Evolutionary conservation across 2,888 invertebrate species (phyloP).

Genomic region (Diaphora mendica): DNA sequence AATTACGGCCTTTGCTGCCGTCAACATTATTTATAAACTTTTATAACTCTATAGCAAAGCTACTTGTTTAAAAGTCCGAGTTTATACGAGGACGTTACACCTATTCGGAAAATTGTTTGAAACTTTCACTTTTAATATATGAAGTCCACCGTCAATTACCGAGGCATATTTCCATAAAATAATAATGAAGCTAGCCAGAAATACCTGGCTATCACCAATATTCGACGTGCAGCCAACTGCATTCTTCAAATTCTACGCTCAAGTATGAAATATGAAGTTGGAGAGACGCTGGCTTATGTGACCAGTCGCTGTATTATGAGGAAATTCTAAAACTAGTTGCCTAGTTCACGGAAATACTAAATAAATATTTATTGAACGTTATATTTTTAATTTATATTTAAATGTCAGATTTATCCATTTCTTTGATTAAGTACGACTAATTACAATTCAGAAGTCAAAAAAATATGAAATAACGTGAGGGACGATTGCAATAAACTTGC

Average conservation of each 20-base stretch:
- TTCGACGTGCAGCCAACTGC: constrained; percentile 62
- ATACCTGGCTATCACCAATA: constrained; percentile 72
- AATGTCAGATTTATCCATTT: not conserved
- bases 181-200: constrained; percentile 74
- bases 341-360: constrained; percentile 16
- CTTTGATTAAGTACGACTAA: not conserved
- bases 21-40: constrained; percentile 36
- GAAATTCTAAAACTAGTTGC: constrained; percentile 65
- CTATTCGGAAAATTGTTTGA: constrained; percentile 44
- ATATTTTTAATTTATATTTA: not conserved
- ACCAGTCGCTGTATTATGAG: constrained; percentile 57
- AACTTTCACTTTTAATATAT: constrained; percentile 40
- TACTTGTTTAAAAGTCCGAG: constrained; percentile 33
- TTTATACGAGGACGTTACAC: constrained; percentile 24
- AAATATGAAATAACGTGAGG: not conserved
- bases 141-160: constrained; percentile 38
- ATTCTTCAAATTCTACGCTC: constrained; percentile 67
- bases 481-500: not conserved
- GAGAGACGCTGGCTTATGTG: constrained; percentile 59
- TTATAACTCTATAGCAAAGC: constrained; percentile 24
- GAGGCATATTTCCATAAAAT: constrained; percentile 64
- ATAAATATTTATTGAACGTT: not conserved
- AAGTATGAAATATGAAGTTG: constrained; percentile 74
- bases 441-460: not conserved
- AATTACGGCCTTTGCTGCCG: constrained; percentile 31